Evolutionary conservation across 2,113 vertebrate genomes (phyloP).

Genomic region (Notarius lentiginosus): DNA sequence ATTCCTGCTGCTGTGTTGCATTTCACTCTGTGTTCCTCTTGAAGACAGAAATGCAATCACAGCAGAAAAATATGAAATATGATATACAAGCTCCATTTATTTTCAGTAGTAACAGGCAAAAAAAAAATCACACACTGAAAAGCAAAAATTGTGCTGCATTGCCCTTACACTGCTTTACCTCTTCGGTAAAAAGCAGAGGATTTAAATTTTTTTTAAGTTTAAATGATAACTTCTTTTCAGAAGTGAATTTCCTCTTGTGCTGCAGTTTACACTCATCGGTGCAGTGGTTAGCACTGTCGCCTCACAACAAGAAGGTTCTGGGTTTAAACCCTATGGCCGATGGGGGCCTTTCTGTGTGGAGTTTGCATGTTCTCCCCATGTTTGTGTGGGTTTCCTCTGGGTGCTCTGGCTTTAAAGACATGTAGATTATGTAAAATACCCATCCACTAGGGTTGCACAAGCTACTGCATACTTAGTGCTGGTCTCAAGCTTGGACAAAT

Average conservation of each 20-base stretch:
- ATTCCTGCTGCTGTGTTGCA: neutral
- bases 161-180: neutral
- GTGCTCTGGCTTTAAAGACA: no score
- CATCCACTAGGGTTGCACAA: no score
- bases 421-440: no score
- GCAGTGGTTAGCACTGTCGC: no score
- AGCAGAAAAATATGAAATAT: neutral
- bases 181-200: neutral
- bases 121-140: neutral
- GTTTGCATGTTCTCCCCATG: no score
- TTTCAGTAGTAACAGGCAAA: neutral
- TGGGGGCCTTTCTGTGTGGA: no score
- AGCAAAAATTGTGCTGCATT: neutral
- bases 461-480: no score
- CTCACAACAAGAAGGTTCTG: no score
- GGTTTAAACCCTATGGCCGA: no score
- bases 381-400: no score
- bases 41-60: neutral
- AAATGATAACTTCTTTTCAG: neutral
- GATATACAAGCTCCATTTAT: neutral
- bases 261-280: neutral
- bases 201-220: no score
- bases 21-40: neutral
- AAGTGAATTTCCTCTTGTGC: neutral
- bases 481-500: no score